These are phyloP conservation scores for Mustela nigripes DNA, from an alignment of 2,113 vertebrate species.

Conservation along the genomic window DNA sequence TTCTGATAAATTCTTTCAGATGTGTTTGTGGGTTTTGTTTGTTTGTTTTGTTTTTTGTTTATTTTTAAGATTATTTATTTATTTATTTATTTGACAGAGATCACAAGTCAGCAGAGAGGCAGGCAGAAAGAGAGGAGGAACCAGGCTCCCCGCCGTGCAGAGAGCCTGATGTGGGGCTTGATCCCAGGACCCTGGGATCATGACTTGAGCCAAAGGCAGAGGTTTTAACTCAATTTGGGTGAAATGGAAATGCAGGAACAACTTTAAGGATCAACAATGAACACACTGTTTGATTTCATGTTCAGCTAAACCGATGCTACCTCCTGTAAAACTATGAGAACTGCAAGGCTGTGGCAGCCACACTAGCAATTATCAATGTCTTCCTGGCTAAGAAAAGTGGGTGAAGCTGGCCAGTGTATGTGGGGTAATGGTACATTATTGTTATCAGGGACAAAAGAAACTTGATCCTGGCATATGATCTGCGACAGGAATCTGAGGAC, in stretches of 20 bases:
- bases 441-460: not conserved
- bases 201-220: too few relatives aligned
- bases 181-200: too few relatives aligned
- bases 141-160: too few relatives aligned
- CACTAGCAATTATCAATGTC: not conserved
- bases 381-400: not conserved
- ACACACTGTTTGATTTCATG: not conserved
- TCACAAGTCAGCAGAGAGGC: too few relatives aligned
- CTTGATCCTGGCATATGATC: not conserved
- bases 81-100: too few relatives aligned
- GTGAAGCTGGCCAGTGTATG: not conserved
- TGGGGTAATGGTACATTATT: not conserved
- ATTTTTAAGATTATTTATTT: not conserved
- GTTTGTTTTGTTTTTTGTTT: too few relatives aligned
- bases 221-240: not conserved
- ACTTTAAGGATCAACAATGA: not conserved
- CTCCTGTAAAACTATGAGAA: not conserved
- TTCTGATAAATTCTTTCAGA: slow-evolving; percentile 8
- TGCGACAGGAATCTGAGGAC: not conserved
- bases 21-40: not conserved
- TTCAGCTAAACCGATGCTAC: not conserved
- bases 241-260: not conserved
- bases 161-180: too few relatives aligned
- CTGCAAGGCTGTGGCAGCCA: not conserved
- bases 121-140: too few relatives aligned